Base-by-base conservation (phyloP, 92 coral and sea anemone genomes). In the Porites divaricata region DNA sequence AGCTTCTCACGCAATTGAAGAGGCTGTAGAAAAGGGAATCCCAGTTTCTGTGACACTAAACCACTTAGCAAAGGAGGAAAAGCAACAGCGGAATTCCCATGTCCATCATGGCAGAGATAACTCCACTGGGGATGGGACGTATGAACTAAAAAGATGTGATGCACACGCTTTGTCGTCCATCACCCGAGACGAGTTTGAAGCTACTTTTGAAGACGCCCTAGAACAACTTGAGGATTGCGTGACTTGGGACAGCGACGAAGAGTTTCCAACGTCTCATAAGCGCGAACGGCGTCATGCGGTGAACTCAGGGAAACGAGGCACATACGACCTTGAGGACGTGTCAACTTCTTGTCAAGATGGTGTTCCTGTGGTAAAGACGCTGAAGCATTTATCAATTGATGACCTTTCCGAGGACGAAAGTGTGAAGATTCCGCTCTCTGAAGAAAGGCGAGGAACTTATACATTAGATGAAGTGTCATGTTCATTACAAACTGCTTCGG, bases 311-410 rank as follows among this genome's bases (percentile, higher is more conserved):
- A 86, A 92, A 57, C 92, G 95, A 26, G 91, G 92, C 51, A 93
- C 98, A 10, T 93, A 95, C 85, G 87, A 89, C 56, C 82, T 95
- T 69, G 94, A 93, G 28, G 95, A 89, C 41, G 95, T 93, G 57
- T 90, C 95, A 10, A 63, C 86, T 51, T 82, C 91, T 0, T 87
- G 93, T 22, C 86, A 91, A 59, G 89, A 64, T 13, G 81, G 88
- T 41, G 70, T 91, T 19, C 78, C 90, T 64, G 93, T 93, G 67
- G 88, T 86, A 23, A 88, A 91, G 69, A 85, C 93, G 3, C 79
- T 95, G 64, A 81, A 77, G 16, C 66, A 71, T 61, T 85, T 93
- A 23, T 88, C 93, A 7, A 67, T 25, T 65, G 73, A 73, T 15
- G 79, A 74, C 24, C 48, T 62, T 50, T 70, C 66, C 23, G 23